Conservation (phyloP, 2,797 vertebrate species). For the Mionectes olivaceus region DNA sequence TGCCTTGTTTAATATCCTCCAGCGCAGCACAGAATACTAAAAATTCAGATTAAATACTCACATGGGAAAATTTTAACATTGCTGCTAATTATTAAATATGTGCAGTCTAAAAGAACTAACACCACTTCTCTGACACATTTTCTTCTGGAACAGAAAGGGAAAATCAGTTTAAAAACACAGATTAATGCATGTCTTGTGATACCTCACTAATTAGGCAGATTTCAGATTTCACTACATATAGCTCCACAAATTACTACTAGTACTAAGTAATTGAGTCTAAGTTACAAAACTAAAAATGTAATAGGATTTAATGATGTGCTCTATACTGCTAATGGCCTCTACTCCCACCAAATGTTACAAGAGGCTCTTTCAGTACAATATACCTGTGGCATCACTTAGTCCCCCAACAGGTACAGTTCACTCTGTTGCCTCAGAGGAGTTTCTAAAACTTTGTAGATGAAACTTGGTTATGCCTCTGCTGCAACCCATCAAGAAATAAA, state of each 20-base stretch:
- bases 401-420: not conserved
- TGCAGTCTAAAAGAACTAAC: not conserved
- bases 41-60: not conserved
- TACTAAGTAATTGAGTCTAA: not conserved
- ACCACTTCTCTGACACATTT: not conserved
- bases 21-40: not conserved
- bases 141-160: not conserved
- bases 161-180: not conserved
- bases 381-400: not conserved
- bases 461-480: not conserved
- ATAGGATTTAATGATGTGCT: not conserved
- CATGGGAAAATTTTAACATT: not conserved
- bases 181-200: not conserved
- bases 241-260: not conserved
- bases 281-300: not conserved
- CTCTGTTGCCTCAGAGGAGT: not conserved
- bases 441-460: not conserved
- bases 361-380: not conserved
- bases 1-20: not conserved
- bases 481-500: not conserved
- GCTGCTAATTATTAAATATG: not conserved
- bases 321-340: not conserved
- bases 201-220: not conserved
- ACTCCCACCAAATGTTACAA: not conserved
- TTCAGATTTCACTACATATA: not conserved